Conservation (phyloP, 2,113 vertebrate species). For the Serinus canaria region DNA sequence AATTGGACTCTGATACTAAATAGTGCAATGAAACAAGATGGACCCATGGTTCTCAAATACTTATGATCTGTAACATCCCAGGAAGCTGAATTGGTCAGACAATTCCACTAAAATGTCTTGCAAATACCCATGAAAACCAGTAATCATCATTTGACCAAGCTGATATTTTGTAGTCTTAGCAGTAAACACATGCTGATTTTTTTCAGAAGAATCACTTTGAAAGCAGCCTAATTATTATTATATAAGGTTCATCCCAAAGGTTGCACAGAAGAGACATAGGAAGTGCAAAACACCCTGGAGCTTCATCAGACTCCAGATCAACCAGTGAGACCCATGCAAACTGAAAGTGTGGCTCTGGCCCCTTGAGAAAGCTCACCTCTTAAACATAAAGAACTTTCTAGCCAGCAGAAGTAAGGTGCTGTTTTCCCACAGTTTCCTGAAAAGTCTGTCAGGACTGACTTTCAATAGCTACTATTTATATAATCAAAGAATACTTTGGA, state of each 20-base stretch:
- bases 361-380: not conserved
- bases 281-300: not conserved
- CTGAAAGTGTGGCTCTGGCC: not conserved
- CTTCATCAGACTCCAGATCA: not conserved
- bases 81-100: not conserved
- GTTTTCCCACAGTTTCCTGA: slow-evolving; percentile 28
- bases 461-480: not conserved
- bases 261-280: not conserved
- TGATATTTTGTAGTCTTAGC: not conserved
- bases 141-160: not conserved
- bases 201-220: not conserved
- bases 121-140: not conserved
- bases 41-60: not conserved
- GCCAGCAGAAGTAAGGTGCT: not conserved
- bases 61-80: not conserved
- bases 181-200: not conserved
- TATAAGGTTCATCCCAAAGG: not conserved
- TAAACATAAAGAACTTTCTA: not conserved
- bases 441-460: not conserved
- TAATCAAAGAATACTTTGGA: not conserved
- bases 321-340: not conserved
- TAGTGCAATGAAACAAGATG: not conserved
- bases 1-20: not conserved
- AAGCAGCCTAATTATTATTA: not conserved
- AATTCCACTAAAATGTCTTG: not conserved